Conservation (phyloP, 2,888 invertebrate species). For the Mythimna lalbum region DNA sequence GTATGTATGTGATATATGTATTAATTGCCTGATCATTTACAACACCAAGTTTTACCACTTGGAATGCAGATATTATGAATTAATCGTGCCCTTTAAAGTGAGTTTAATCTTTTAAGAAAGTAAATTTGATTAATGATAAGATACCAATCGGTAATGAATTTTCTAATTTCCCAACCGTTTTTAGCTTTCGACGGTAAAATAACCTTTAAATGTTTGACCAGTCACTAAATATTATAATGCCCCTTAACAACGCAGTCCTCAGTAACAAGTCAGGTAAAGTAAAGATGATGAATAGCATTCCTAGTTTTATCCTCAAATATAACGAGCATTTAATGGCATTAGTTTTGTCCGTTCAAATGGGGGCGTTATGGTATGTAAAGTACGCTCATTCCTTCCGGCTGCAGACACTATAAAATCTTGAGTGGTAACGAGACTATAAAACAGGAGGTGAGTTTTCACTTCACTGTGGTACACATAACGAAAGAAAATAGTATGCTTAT, state of each 20-base stretch:
- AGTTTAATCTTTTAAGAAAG: slow-evolving; percentile 4
- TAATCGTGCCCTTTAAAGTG: slow-evolving; percentile 4
- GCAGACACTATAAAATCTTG: slow-evolving; percentile 43
- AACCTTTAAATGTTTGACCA: neutral
- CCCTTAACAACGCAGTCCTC: neutral
- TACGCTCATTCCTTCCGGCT: slow-evolving; percentile 45
- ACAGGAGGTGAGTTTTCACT: slow-evolving; percentile 29
- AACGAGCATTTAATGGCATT: slow-evolving; percentile 42
- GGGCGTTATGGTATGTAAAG: slow-evolving; percentile 45
- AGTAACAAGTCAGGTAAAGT: slow-evolving; percentile 20
- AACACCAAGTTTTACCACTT: neutral
- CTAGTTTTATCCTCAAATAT: slow-evolving; percentile 41
- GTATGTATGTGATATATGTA: neutral
- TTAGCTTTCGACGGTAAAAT: neutral
- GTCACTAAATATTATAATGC: slow-evolving; percentile 3
- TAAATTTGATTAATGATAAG: neutral
- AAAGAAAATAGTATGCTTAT: slow-evolving; percentile 6
- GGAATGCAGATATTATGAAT: neutral
- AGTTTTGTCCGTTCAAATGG: slow-evolving; percentile 39
- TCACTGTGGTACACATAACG: slow-evolving; percentile 2
- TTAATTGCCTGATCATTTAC: slow-evolving; percentile 11
- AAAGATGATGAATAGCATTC: slow-evolving; percentile 39
- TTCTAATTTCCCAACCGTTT: neutral
- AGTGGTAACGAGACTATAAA: slow-evolving; percentile 37
- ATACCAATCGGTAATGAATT: neutral